Conservation (phyloP, 2,113 vertebrate species). For the Rhabdomys dilectus region DNA sequence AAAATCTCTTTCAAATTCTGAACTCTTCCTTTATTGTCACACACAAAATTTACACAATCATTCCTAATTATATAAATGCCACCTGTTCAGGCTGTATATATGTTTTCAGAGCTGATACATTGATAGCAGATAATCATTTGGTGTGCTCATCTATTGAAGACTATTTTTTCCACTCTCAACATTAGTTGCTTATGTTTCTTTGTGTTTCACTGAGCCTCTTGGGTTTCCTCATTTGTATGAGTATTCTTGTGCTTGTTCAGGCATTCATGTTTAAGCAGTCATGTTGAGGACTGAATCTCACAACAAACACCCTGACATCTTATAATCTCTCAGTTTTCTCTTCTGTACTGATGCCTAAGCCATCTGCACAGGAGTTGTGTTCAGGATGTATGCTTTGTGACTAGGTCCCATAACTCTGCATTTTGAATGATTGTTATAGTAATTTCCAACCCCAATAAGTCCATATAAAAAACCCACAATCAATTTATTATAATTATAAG, state of each 20-base stretch:
- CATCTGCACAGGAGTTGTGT: background rate
- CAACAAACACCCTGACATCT: background rate
- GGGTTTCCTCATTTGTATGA: background rate
- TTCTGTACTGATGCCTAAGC: background rate
- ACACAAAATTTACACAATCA: background rate
- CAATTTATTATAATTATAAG: no score
- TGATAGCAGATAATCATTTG: no score
- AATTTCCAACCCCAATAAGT: no score
- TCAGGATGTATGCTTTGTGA: background rate
- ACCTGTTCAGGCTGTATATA: background rate
- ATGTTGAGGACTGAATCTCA: background rate
- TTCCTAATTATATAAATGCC: background rate
- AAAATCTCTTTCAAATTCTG: background rate
- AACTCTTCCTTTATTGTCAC: background rate
- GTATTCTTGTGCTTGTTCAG: background rate
- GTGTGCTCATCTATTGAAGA: background rate
- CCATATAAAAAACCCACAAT: no score
- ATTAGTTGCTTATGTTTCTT: background rate
- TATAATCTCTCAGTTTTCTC: background rate
- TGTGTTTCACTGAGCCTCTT: background rate
- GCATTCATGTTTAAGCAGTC: background rate
- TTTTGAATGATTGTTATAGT: no score
- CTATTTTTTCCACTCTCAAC: background rate
- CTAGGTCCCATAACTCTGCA: no score
- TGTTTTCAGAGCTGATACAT: background rate